phyloP scores from a whole-genome alignment of 35 echinoderm and acorn worm genomes.

The Lytechinus variegatus region DNA sequence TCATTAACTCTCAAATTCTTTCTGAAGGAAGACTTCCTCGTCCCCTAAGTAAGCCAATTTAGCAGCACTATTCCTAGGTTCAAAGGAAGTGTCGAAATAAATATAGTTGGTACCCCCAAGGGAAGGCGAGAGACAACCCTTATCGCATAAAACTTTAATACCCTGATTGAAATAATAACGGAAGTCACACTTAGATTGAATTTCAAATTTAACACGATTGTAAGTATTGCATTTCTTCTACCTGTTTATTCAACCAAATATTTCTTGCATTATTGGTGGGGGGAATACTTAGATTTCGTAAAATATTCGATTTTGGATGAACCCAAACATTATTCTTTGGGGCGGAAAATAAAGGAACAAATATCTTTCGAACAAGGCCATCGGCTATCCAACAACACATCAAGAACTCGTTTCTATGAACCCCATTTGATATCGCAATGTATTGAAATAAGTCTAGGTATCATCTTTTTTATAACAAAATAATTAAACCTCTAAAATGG shows the following conservation, averaged over 20 bases:
- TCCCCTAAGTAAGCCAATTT: slow-evolving; percentile 9
- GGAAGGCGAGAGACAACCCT: not conserved
- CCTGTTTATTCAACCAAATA: not conserved
- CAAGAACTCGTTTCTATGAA: too few species aligned
- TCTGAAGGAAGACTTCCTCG: not conserved
- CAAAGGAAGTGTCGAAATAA: slow-evolving; percentile 27
- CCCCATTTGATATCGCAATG: too few species aligned
- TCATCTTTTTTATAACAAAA: too few species aligned
- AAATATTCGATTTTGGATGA: not conserved
- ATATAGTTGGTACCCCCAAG: not conserved
- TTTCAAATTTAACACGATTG: not conserved
- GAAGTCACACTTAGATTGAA: slow-evolving; percentile 38
- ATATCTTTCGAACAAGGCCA: too few species aligned
- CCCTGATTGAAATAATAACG: slow-evolving; percentile 38
- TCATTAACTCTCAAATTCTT: not conserved
- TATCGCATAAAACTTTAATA: not conserved
- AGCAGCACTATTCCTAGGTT: not conserved
- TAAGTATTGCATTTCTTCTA: not conserved
- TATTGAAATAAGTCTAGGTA: too few species aligned
- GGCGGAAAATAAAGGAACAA: too few species aligned
- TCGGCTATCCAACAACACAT: too few species aligned
- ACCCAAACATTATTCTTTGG: too few species aligned
- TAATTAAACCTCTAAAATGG: too few species aligned
- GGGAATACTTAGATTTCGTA: not conserved
- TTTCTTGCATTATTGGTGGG: too few species aligned